Evolutionary conservation across 2,888 invertebrate genomes (phyloP).

Genomic region (Harpagoxenus sublaevis): DNA sequence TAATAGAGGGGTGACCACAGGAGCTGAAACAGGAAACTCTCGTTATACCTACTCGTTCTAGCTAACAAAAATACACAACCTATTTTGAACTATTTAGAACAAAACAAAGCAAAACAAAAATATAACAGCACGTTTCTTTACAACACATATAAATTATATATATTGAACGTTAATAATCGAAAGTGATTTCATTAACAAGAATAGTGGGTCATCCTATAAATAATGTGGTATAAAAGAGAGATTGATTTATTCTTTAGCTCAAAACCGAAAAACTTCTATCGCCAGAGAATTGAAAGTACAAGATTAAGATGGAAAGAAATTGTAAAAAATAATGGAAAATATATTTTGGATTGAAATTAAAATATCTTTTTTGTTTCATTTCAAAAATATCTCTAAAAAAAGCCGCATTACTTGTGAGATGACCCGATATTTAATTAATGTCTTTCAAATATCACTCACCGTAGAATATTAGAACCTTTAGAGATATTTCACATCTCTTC

Average conservation of each 20-base stretch:
- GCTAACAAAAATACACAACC: not conserved
- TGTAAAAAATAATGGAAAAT: too few relatives aligned
- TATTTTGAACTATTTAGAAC: not conserved
- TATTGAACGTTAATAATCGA: not conserved
- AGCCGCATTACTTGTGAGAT: too few relatives aligned
- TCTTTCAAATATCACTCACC: not conserved
- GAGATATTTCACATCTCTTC: not conserved
- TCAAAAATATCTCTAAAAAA: too few relatives aligned
- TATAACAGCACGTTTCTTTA: not conserved
- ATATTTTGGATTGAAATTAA: too few relatives aligned
- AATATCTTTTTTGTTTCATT: too few relatives aligned
- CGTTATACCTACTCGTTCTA: not conserved
- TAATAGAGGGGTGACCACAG: conserved; percentile 17
- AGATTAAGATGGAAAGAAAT: too few relatives aligned
- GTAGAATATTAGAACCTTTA: not conserved
- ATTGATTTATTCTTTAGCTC: too few relatives aligned
- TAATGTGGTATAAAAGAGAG: too few relatives aligned
- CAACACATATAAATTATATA: not conserved
- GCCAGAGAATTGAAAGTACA: too few relatives aligned
- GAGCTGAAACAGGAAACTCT: not conserved
- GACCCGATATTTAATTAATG: not conserved
- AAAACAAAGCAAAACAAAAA: not conserved
- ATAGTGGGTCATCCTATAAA: not conserved
- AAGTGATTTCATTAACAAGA: not conserved
- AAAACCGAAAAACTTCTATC: too few relatives aligned